Evolutionary conservation across 2,797 vertebrate species (phyloP).

Genomic region (Lindbergichthys nudifrons): DNA sequence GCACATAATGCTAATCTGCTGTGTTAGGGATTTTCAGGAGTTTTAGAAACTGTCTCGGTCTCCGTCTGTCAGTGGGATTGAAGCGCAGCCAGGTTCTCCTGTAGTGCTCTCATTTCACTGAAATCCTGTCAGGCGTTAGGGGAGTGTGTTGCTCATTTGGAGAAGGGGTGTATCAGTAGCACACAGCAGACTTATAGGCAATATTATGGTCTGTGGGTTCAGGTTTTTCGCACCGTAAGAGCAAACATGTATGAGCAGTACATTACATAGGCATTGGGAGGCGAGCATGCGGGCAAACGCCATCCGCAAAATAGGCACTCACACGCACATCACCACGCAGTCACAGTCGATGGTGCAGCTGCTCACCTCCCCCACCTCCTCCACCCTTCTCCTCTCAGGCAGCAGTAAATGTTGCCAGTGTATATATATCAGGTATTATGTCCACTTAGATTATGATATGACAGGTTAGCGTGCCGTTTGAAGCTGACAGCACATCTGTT

Average conservation of each 20-base stretch:
- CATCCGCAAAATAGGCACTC: slow-evolving; percentile 62
- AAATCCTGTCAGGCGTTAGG: slow-evolving; percentile 83
- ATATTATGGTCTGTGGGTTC: slow-evolving; percentile 72
- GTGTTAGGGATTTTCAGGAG: slow-evolving; percentile 86
- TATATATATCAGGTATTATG: slow-evolving; percentile 90
- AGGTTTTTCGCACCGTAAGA: slow-evolving; percentile 57
- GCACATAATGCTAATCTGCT: slow-evolving; percentile 85
- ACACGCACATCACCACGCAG: slow-evolving; percentile 70
- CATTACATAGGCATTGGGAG: slow-evolving; percentile 55
- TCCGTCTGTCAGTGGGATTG: slow-evolving; percentile 85
- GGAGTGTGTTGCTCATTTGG: slow-evolving; percentile 81
- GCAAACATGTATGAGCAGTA: slow-evolving; percentile 62
- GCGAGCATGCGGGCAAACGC: slow-evolving; percentile 62
- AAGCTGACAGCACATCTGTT: slow-evolving; percentile 92
- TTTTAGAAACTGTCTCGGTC: slow-evolving; percentile 85
- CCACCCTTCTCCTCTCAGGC: slow-evolving; percentile 81
- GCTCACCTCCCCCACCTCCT: slow-evolving; percentile 77
- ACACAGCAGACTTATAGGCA: slow-evolving; percentile 75
- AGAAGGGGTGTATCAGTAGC: slow-evolving; percentile 75
- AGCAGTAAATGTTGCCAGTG: slow-evolving; percentile 87
- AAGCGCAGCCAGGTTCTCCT: slow-evolving; percentile 86
- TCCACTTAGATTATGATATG: slow-evolving; percentile 91
- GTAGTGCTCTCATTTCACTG: slow-evolving; percentile 84
- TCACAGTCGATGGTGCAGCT: slow-evolving; percentile 79
- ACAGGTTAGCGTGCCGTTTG: slow-evolving; percentile 89